A percentile compares a stretch with the other conserved stretches of the same genome.
Evolutionary conservation across 2,888 invertebrate species (phyloP).

Genomic region (Conops quadrifasciatus): DNA sequence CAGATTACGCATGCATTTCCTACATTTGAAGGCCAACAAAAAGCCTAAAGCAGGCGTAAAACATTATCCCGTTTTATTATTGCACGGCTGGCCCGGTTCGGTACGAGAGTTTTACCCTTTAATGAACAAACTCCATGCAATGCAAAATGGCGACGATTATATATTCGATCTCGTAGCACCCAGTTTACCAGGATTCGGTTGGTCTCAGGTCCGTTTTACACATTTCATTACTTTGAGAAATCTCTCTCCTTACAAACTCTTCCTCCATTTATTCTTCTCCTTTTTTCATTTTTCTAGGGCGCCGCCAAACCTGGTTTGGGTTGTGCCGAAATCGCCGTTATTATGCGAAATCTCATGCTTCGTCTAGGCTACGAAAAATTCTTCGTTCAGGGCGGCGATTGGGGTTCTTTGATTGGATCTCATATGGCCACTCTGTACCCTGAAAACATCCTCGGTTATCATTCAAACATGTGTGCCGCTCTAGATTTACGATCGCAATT

Average conservation of each 20-base stretch:
- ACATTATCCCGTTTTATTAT: constrained; percentile 66
- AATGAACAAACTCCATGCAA: constrained; percentile 72
- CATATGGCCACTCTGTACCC: constrained; percentile 74
- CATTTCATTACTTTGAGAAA: neutral
- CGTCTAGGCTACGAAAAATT: constrained; percentile 73
- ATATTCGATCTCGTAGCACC: constrained; percentile 71
- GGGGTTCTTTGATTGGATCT: constrained; percentile 75
- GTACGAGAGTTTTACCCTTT: constrained; percentile 84
- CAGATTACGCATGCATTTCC: constrained; percentile 71
- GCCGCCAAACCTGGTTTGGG: constrained; percentile 58
- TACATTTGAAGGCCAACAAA: constrained; percentile 71
- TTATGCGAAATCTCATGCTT: constrained; percentile 74
- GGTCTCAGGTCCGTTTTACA: constrained; percentile 59
- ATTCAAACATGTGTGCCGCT: constrained; percentile 71
- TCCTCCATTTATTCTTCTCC: neutral
- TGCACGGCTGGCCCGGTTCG: constrained; percentile 93
- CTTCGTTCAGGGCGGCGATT: constrained; percentile 82
- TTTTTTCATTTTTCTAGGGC: constrained; percentile 56
- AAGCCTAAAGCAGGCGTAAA: constrained; percentile 58
- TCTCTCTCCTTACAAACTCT: neutral
- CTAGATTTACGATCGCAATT: constrained; percentile 56
- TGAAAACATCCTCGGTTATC: constrained; percentile 69
- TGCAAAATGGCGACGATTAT: constrained; percentile 58
- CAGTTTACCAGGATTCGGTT: constrained; percentile 66
- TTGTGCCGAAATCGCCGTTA: constrained; percentile 67